Conservation (phyloP, 1,140 invertebrate genomes). For the Cydia amplana region DNA sequence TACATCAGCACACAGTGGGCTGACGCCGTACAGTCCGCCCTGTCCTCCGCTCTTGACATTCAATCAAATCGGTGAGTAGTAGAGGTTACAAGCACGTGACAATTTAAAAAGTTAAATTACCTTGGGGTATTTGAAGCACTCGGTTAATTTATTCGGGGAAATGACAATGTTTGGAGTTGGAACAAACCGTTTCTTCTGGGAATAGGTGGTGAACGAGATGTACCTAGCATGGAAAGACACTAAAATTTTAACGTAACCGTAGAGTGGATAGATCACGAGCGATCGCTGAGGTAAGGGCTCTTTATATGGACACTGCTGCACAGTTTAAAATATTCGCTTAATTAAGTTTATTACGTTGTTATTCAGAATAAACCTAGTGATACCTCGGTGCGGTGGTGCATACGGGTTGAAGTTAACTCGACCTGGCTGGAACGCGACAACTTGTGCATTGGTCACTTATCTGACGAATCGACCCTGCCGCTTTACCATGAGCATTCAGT, state of each 20-base stretch:
- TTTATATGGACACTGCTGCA: too few relatives aligned
- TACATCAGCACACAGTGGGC: conserved; percentile 82
- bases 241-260: too few relatives aligned
- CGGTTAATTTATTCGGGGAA: too few relatives aligned
- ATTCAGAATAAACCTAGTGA: conserved; percentile 78
- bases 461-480: conserved; percentile 81
- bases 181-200: too few relatives aligned
- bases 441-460: conserved; percentile 81
- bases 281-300: too few relatives aligned
- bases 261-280: too few relatives aligned
- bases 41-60: conserved; percentile 80
- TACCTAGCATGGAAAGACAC: too few relatives aligned
- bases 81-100: not conserved
- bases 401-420: conserved; percentile 83
- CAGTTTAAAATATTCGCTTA: too few relatives aligned
- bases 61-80: conserved; percentile 54
- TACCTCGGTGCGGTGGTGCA: conserved; percentile 81
- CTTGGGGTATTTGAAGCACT: too few relatives aligned
- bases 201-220: too few relatives aligned
- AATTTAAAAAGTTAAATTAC: too few relatives aligned
- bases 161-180: too few relatives aligned
- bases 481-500: conserved; percentile 82
- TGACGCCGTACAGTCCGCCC: conserved; percentile 80
- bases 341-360: not conserved
- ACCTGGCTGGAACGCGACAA: conserved; percentile 69